These are phyloP conservation scores for Pipistrellus nathusii DNA, from an alignment of 2,797 vertebrate genomes.

Conservation along the genomic window DNA sequence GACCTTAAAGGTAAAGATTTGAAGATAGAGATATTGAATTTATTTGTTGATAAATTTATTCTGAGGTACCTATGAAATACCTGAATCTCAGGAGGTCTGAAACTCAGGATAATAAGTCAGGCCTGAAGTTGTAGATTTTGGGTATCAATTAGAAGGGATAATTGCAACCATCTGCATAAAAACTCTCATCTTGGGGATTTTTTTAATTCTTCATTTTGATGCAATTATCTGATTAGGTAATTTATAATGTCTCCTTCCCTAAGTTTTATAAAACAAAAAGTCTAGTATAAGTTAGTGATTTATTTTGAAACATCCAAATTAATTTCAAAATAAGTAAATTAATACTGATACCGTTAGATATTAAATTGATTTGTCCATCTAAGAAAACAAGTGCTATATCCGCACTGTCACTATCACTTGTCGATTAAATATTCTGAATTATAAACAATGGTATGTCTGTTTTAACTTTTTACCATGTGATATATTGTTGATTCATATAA, in stretches of 20 bases:
- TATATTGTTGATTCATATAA: constrained; percentile 58
- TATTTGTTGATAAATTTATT: neutral
- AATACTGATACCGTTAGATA: constrained; percentile 15
- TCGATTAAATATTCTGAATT: neutral
- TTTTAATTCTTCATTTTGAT: constrained; percentile 3
- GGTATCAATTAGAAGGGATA: neutral
- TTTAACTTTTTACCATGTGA: neutral
- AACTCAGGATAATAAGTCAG: constrained; percentile 1
- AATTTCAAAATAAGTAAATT: neutral
- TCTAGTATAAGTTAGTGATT: neutral
- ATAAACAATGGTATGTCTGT: neutral
- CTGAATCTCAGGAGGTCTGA: neutral
- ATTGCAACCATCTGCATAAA: neutral
- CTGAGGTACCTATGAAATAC: neutral
- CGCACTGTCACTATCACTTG: neutral
- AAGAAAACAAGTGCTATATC: neutral
- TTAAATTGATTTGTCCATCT: neutral
- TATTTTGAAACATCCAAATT: neutral
- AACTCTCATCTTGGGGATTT: neutral
- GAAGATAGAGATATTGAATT: neutral
- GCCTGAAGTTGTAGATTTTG: neutral
- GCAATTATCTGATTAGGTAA: constrained; percentile 45
- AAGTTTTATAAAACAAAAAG: neutral
- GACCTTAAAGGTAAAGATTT: neutral
- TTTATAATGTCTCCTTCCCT: neutral